These are phyloP conservation scores for Thymelicus sylvestris DNA, from an alignment of 2,888 invertebrate species.

Conservation along the genomic window DNA sequence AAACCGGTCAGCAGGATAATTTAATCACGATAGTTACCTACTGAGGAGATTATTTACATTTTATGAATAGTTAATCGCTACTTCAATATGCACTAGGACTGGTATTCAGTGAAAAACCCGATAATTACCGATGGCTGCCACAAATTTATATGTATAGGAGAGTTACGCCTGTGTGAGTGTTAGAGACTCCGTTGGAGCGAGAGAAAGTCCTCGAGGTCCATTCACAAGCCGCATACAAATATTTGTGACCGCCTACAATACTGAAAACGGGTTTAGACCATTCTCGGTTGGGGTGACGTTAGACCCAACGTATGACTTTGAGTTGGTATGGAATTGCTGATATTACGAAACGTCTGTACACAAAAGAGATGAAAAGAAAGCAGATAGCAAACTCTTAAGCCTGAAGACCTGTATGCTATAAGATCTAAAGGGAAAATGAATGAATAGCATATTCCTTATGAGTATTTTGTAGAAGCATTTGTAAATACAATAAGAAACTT, in stretches of 20 bases:
- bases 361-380: background rate
- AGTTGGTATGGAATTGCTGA: background rate
- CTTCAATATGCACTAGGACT: too few species aligned
- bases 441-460: too few species aligned
- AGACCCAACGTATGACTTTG: constrained; percentile 7
- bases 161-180: constrained; percentile 55
- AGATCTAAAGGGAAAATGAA: too few species aligned
- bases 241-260: constrained; percentile 79
- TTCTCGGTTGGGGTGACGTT: constrained; percentile 51
- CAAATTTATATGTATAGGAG: constrained; percentile 43
- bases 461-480: too few species aligned
- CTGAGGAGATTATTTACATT: too few species aligned
- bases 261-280: constrained; percentile 79
- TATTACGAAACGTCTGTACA: constrained; percentile 3
- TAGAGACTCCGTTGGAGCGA: constrained; percentile 65
- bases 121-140: background rate
- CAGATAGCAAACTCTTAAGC: background rate
- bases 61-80: too few species aligned
- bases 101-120: constrained; percentile 1
- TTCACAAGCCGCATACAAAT: constrained; percentile 84
- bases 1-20: too few species aligned
- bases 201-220: constrained; percentile 82
- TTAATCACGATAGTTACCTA: too few species aligned
- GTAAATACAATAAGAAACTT: too few species aligned
- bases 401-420: background rate